Percentiles rank a stretch among this genome's conserved stretches.
These are phyloP conservation scores for Apantesis nais DNA, from an alignment of 2,888 invertebrate species.

Conservation along the genomic window DNA sequence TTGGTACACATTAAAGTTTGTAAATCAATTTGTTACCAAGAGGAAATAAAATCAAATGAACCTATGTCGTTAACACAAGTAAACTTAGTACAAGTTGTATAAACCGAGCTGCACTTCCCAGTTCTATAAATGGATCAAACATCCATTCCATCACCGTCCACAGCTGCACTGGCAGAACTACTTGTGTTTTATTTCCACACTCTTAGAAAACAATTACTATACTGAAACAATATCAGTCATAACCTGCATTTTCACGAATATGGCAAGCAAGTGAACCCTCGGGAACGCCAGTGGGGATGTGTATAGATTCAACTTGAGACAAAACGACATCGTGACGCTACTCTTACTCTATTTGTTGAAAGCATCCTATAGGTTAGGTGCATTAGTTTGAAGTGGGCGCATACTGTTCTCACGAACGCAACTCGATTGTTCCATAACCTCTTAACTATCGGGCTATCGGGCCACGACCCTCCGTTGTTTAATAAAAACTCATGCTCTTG, in stretches of 20 bases:
- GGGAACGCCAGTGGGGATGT: slow-evolving; percentile 14
- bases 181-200: slow-evolving; percentile 32
- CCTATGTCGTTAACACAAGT: slow-evolving; percentile 12
- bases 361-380: slow-evolving; percentile 51
- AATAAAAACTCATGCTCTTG: slow-evolving; percentile 62
- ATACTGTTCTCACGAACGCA: slow-evolving; percentile 75
- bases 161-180: slow-evolving; percentile 31
- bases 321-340: slow-evolving; percentile 48
- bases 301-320: slow-evolving; percentile 34
- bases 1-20: background rate
- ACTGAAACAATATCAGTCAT: slow-evolving; percentile 27
- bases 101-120: slow-evolving; percentile 42
- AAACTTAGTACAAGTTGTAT: slow-evolving; percentile 28
- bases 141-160: slow-evolving; percentile 41
- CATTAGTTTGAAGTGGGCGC: slow-evolving; percentile 60
- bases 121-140: slow-evolving; percentile 48
- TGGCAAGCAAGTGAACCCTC: slow-evolving; percentile 17
- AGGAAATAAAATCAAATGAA: slow-evolving; percentile 9
- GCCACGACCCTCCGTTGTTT: slow-evolving; percentile 71
- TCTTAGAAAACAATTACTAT: slow-evolving; percentile 25
- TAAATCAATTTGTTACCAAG: background rate
- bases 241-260: slow-evolving; percentile 20
- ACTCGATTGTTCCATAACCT: slow-evolving; percentile 78
- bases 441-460: slow-evolving; percentile 78
- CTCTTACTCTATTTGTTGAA: slow-evolving; percentile 53